Conservation (phyloP, 2,113 vertebrate genomes). For the Hippoglossus stenolepis region DNA sequence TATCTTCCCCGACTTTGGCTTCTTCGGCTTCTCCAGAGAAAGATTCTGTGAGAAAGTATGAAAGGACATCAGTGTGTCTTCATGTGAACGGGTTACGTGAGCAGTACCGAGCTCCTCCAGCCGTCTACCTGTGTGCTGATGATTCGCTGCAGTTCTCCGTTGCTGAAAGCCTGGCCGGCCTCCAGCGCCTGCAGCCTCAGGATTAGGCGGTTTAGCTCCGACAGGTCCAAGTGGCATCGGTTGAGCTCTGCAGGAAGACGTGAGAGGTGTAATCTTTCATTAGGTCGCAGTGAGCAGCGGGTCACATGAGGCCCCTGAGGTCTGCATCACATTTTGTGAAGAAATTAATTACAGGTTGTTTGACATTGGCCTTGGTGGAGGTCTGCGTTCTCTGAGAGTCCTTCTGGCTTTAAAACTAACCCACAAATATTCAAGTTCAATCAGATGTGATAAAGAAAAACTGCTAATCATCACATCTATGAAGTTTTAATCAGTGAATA, state of each 20-base stretch:
- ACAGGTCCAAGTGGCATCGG: conserved; percentile 87
- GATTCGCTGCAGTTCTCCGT: conserved; percentile 77
- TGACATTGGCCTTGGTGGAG: too few relatives aligned
- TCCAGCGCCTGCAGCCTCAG: conserved; percentile 88
- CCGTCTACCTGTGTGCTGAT: conserved; percentile 80
- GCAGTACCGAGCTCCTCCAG: too few relatives aligned
- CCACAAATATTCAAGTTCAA: too few relatives aligned
- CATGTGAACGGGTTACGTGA: not conserved
- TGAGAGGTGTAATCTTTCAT: not conserved
- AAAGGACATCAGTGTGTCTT: too few relatives aligned
- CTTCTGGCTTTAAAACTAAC: too few relatives aligned
- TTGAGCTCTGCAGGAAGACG: conserved; percentile 82
- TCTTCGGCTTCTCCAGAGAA: conserved; percentile 89
- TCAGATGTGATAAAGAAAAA: too few relatives aligned
- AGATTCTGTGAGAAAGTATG: conserved; percentile 66
- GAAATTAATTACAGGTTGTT: too few relatives aligned
- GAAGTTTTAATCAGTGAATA: too few relatives aligned
- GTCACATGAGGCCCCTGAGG: too few relatives aligned
- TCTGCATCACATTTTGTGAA: too few relatives aligned
- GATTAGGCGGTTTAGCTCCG: conserved; percentile 86
- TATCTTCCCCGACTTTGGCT: conserved; percentile 83
- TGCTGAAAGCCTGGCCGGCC: conserved; percentile 81
- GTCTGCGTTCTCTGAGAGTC: too few relatives aligned
- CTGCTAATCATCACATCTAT: too few relatives aligned
- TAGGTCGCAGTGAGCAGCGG: not conserved